phyloP scores from a whole-genome alignment of 2,113 vertebrate genomes.

The Collichthys lucidus region DNA sequence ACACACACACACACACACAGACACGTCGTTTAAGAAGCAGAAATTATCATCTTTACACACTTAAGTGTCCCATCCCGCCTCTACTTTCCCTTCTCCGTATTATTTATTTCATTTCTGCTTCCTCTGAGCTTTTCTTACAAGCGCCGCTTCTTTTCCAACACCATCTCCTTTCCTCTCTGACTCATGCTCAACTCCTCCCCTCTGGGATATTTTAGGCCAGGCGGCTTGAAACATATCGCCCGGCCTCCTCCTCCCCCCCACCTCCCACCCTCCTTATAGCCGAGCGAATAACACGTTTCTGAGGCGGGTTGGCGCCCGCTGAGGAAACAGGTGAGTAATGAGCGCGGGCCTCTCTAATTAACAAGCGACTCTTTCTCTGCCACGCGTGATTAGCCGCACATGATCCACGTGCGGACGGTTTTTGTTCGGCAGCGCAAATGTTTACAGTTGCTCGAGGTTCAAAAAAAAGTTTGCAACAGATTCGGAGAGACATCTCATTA shows the following conservation, averaged over 20 bases:
- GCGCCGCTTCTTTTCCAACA: constrained; percentile 10
- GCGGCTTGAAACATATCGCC: constrained; percentile 33
- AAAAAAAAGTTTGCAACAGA: not conserved
- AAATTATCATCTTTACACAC: not conserved
- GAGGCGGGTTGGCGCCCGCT: constrained; percentile 53
- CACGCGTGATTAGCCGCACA: constrained; percentile 77
- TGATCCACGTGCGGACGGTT: constrained; percentile 23
- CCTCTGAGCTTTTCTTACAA: constrained; percentile 1
- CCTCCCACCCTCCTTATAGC: constrained; percentile 19
- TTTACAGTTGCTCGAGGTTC: constrained; percentile 33
- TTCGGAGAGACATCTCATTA: constrained; percentile 53
- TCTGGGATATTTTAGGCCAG: constrained; percentile 47
- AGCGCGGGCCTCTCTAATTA: constrained; percentile 75
- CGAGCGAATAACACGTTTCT: constrained; percentile 31
- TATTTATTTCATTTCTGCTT: not conserved
- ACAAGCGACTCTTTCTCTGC: constrained; percentile 75
- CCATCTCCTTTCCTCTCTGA: constrained; percentile 52
- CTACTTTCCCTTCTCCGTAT: not conserved
- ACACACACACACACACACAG: not conserved
- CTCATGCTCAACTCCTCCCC: constrained; percentile 47
- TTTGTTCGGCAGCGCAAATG: constrained; percentile 21
- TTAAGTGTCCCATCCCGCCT: not conserved
- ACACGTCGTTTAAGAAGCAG: constrained; percentile 65
- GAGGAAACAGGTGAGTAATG: constrained; percentile 78
- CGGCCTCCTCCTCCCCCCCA: not conserved